Base-by-base conservation (phyloP, 2,888 invertebrate species). In the Eilema griseolum region DNA sequence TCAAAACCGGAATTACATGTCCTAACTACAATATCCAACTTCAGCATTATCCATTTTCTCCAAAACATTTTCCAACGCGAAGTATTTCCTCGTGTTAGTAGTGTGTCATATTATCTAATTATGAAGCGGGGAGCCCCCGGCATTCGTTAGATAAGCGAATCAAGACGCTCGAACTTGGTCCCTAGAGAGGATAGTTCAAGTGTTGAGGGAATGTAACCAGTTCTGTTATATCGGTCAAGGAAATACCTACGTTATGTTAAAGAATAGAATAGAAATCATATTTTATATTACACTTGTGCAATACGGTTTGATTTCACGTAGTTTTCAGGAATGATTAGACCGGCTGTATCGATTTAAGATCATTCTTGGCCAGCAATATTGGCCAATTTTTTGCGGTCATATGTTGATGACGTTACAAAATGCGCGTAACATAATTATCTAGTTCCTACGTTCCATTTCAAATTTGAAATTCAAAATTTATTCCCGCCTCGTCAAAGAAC, bases 121-220 rank as follows among this genome's bases (percentile, higher is more conserved):
- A 86, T 79, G 81, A 66, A 70, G 69, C 69, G 79, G 78, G 76
- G 76, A 72, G 82, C 87, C 82, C 71, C 71, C 66, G 79, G 83
- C 77, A 81, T 87, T 87, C 88, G 87, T 87, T 88, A 88, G 83
- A 85, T 78, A 79, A 79, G 82, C 84, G 81, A 86, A 86, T 86
- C 85, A 83, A 83, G 79, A 81, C 72, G 73, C 67, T 72, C 69
- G 76, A 73, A 75, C 65, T 73, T 70, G 23, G 68, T 72, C 82
- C 71, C 74, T 26, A 24, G 78, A 76, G 82, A 74, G 7, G 3
- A 14, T 28, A 46, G 59, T 60, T 66, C 52, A 28, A 66, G 52
- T 56, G 63, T 26, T 37, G 37, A 66, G 66, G 16, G 41, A 33
- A n/a, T 14, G 26, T 20, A 61, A 57, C 33, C 23, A 26, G 69